Conservation (phyloP, 2,888 invertebrate genomes). For the Epistrophella euchroma region DNA sequence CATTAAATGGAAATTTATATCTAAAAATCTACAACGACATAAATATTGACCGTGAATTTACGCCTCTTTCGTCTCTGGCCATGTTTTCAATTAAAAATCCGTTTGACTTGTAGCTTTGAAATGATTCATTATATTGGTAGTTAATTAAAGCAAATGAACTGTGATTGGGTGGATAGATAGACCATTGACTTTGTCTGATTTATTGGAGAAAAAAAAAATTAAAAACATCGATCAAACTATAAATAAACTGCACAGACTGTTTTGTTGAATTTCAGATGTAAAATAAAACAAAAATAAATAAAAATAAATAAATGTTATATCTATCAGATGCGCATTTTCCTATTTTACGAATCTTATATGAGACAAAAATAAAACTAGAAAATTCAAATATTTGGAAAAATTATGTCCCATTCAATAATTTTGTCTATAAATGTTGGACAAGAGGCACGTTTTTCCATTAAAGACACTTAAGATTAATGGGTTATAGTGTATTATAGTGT, state of each 20-base stretch:
- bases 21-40: conserved; percentile 20
- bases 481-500: no score
- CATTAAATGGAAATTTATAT: conserved; percentile 20
- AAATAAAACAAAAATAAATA: conserved; percentile 18
- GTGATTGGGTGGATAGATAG: conserved; percentile 38
- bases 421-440: background rate
- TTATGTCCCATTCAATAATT: background rate
- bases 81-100: conserved; percentile 34
- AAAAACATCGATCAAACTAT: conserved; percentile 1
- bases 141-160: conserved; percentile 60
- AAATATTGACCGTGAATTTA: conserved; percentile 26
- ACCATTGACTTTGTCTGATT: conserved; percentile 36
- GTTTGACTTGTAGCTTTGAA: conserved; percentile 25
- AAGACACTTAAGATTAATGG: no score
- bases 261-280: conserved; percentile 5
- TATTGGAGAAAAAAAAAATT: background rate
- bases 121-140: conserved; percentile 63
- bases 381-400: background rate
- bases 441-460: background rate
- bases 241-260: conserved; percentile 10
- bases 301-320: conserved; percentile 20
- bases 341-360: background rate
- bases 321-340: conserved; percentile 18
- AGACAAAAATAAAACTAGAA: background rate
- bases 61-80: background rate